Conservation (phyloP, 2,113 vertebrate species). For the Chionis minor region DNA sequence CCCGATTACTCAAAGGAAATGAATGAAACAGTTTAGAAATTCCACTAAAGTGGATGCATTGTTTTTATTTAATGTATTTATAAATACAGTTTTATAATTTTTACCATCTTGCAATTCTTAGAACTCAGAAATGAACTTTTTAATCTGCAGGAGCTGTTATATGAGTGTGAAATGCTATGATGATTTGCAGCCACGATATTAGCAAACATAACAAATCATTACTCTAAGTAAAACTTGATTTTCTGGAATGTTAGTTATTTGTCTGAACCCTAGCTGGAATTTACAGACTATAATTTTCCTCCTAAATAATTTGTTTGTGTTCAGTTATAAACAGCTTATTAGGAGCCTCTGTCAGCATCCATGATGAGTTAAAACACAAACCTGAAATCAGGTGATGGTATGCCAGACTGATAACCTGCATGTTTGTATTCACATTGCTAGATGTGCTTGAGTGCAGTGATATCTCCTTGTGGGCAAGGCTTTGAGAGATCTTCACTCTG, state of each 20-base stretch:
- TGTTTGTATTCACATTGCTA: background rate
- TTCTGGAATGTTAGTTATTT: background rate
- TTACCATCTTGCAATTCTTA: background rate
- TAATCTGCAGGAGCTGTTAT: background rate
- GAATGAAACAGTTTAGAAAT: background rate
- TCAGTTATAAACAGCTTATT: background rate
- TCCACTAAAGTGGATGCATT: background rate
- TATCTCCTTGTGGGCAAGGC: background rate
- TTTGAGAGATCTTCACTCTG: background rate
- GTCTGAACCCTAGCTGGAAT: background rate
- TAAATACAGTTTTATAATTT: background rate
- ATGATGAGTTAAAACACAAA: background rate
- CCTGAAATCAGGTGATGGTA: background rate
- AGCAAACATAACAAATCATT: background rate
- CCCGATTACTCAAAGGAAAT: background rate
- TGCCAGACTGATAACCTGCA: background rate
- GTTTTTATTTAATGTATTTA: background rate
- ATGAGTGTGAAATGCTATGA: background rate
- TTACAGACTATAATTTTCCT: background rate
- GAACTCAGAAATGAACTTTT: background rate
- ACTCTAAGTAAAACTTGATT: slow-evolving; percentile 30
- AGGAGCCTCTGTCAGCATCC: background rate
- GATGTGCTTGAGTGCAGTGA: background rate
- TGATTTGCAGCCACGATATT: background rate
- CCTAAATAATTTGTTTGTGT: background rate